A percentile compares a stretch with the other conserved stretches of the same genome.
These are phyloP conservation scores for Antennarius striatus DNA, from an alignment of 2,113 vertebrate genomes.

Conservation along the genomic window DNA sequence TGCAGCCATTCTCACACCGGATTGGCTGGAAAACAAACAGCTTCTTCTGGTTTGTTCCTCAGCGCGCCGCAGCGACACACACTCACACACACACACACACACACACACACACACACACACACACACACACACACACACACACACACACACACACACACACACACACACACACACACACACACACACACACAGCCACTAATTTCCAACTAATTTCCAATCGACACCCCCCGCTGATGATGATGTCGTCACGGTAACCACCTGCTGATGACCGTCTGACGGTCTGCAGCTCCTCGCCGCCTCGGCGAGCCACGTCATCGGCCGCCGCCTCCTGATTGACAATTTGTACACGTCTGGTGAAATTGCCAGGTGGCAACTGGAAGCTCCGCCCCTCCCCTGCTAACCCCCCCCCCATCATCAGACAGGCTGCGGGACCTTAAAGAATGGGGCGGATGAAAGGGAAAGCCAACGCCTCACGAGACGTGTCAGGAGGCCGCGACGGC, in stretches of 20 bases:
- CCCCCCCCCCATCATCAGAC: conserved; percentile 43
- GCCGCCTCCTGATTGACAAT: conserved; percentile 58
- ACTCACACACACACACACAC: too few relatives aligned
- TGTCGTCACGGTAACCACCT: conserved; percentile 5
- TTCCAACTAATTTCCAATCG: conserved; percentile 28
- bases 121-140: too few relatives aligned
- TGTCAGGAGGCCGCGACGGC: conserved; percentile 40
- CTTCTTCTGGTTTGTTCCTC: too few relatives aligned
- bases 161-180: too few relatives aligned
- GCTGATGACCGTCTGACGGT: conserved; percentile 64
- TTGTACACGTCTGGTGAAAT: conserved; percentile 52
- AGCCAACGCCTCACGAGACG: conserved; percentile 24
- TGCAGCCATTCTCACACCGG: too few relatives aligned
- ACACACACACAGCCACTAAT: conserved; percentile 17
- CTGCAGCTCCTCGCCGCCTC: conserved; percentile 54
- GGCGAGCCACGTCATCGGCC: conserved; percentile 62
- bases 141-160: too few relatives aligned
- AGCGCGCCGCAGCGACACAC: too few relatives aligned
- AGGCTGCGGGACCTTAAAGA: conserved; percentile 33
- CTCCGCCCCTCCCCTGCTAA: not conserved
- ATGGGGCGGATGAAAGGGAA: conserved; percentile 36
- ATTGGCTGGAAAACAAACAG: too few relatives aligned
- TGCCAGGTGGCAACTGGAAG: conserved; percentile 45
- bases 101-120: too few relatives aligned
- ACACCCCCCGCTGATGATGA: too few relatives aligned